Conservation (phyloP, 2,888 invertebrate species). For the Cheilosia scutellata region DNA sequence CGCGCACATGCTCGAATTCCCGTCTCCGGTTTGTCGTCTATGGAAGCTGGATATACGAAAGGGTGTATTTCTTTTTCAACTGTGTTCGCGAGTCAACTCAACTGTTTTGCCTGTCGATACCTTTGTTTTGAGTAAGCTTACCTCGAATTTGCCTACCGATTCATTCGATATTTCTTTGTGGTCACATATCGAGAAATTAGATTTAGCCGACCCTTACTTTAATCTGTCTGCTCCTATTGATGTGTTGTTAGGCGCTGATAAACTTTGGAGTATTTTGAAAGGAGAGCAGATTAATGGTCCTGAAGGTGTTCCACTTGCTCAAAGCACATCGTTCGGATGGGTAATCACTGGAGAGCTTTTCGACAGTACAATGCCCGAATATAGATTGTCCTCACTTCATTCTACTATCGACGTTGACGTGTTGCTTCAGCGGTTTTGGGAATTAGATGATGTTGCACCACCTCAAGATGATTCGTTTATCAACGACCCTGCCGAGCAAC, state of each 20-base stretch:
- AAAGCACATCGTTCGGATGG: constrained; percentile 23
- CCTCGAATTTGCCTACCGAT: constrained; percentile 11
- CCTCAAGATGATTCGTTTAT: background rate
- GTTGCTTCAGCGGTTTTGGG: constrained; percentile 22
- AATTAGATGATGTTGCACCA: constrained; percentile 8
- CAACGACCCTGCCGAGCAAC: constrained; percentile 25
- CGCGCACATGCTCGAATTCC: constrained; percentile 6
- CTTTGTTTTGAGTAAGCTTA: constrained; percentile 9
- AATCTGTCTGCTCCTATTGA: constrained; percentile 1
- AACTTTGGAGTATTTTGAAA: constrained; percentile 29
- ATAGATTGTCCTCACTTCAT: background rate
- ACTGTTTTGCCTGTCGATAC: background rate
- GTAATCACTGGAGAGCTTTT: constrained; percentile 9
- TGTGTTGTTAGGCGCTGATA: constrained; percentile 19
- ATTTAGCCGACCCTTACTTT: constrained; percentile 9
- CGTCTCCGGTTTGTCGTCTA: constrained; percentile 4
- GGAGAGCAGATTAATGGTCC: constrained; percentile 6
- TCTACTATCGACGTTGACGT: background rate
- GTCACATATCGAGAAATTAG: background rate
- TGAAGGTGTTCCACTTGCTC: constrained; percentile 11
- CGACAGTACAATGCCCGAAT: background rate
- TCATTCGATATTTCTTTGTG: background rate
- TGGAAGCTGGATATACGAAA: constrained; percentile 15
- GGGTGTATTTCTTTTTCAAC: constrained; percentile 7
- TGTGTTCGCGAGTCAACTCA: background rate